Percentiles rank a stretch among this genome's conserved stretches.
These are phyloP conservation scores for Callipepla californica DNA, from an alignment of 2,113 vertebrate genomes.

Conservation along the genomic window DNA sequence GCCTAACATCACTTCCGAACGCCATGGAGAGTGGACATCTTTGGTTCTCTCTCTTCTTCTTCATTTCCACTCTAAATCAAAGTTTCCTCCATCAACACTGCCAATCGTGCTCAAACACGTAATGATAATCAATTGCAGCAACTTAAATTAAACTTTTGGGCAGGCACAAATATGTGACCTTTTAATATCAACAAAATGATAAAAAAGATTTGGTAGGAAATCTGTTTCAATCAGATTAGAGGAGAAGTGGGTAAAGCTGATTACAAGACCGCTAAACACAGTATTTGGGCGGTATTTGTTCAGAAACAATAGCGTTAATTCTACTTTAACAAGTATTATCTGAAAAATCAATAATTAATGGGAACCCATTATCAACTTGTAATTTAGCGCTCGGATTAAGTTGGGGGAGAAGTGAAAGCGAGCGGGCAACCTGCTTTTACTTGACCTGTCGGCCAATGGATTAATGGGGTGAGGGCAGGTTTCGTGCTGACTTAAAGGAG, in stretches of 20 bases:
- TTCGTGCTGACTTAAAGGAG: not conserved
- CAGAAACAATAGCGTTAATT: constrained; percentile 84
- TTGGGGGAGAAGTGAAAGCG: constrained; percentile 57
- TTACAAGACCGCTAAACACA: constrained; percentile 85
- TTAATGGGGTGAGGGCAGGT: constrained; percentile 8
- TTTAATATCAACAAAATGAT: constrained; percentile 86
- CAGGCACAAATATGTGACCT: constrained; percentile 78
- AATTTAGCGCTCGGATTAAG: constrained; percentile 40
- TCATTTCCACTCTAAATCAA: constrained; percentile 46
- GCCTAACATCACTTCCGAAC: constrained; percentile 40
- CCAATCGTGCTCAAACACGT: not conserved
- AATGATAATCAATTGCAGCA: constrained; percentile 61
- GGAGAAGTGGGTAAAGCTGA: constrained; percentile 88
- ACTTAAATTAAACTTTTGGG: constrained; percentile 81
- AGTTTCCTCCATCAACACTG: not conserved
- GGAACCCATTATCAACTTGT: constrained; percentile 71
- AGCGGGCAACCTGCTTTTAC: constrained; percentile 61
- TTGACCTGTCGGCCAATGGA: constrained; percentile 54
- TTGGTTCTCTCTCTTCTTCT: not conserved
- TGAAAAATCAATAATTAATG: constrained; percentile 81
- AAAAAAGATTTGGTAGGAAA: constrained; percentile 85
- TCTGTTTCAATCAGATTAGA: constrained; percentile 90
- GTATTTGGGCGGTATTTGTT: constrained; percentile 81
- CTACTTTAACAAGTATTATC: constrained; percentile 81
- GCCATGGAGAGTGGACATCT: not conserved